These are phyloP conservation scores for Melanotaenia duboulayi DNA, from an alignment of 2,113 vertebrate species.

Conservation along the genomic window DNA sequence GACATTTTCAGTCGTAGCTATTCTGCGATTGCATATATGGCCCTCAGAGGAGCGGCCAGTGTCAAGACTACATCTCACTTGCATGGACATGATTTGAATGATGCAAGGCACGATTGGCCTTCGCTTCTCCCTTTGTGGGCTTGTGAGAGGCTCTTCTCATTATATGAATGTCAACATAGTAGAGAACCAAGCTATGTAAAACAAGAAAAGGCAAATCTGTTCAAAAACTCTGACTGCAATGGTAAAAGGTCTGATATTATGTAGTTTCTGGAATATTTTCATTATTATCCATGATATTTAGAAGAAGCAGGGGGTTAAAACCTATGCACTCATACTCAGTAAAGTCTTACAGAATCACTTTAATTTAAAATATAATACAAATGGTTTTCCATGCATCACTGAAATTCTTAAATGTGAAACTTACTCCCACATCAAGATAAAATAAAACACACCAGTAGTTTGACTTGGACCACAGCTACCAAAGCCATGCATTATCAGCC, in stretches of 20 bases:
- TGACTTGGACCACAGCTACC: background rate
- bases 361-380: constrained; percentile 47
- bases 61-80: constrained; percentile 74
- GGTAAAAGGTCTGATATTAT: background rate
- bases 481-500: constrained; percentile 12
- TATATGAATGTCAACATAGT: constrained; percentile 57
- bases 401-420: background rate
- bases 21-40: constrained; percentile 72
- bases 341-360: constrained; percentile 39
- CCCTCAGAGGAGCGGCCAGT: constrained; percentile 73
- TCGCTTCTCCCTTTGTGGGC: constrained; percentile 55
- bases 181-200: constrained; percentile 29
- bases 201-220: constrained; percentile 16
- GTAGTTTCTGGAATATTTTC: constrained; percentile 19
- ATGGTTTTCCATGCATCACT: constrained; percentile 50
- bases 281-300: constrained; percentile 52
- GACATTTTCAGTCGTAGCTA: constrained; percentile 70
- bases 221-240: constrained; percentile 3
- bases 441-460: background rate
- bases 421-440: background rate
- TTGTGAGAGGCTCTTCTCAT: constrained; percentile 62
- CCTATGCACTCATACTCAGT: constrained; percentile 9
- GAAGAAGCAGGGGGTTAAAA: constrained; percentile 46
- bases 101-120: constrained; percentile 60
- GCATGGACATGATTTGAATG: constrained; percentile 77